phyloP scores from a whole-genome alignment of 2,888 invertebrate species.

The Matsumyia berberina region DNA sequence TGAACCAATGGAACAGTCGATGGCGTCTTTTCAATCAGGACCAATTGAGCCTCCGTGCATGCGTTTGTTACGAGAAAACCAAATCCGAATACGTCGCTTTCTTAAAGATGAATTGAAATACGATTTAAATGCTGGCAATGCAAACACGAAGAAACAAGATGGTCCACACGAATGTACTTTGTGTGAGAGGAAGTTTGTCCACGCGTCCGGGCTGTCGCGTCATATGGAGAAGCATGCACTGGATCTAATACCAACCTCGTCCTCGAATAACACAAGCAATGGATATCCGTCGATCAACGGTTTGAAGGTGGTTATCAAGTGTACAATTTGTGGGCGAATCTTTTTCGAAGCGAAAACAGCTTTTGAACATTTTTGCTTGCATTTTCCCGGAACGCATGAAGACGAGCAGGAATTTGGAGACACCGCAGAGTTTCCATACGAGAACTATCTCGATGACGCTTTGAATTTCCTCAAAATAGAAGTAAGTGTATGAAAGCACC shows the following conservation, averaged over 20 bases:
- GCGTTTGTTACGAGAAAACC: constrained; percentile 82
- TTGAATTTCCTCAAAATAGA: constrained; percentile 75
- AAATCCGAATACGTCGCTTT: constrained; percentile 82
- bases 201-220: constrained; percentile 82
- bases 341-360: constrained; percentile 80
- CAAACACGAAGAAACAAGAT: constrained; percentile 78
- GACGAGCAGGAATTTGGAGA: constrained; percentile 77
- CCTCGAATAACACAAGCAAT: constrained; percentile 38
- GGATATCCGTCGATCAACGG: constrained; percentile 75
- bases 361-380: constrained; percentile 79
- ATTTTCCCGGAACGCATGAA: constrained; percentile 76
- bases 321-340: constrained; percentile 81
- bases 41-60: constrained; percentile 79
- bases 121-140: constrained; percentile 78
- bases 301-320: constrained; percentile 80
- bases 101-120: constrained; percentile 83
- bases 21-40: constrained; percentile 61
- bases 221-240: constrained; percentile 84
- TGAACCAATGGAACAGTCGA: constrained; percentile 74
- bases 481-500: constrained; percentile 54
- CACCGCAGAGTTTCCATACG: constrained; percentile 78
- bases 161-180: constrained; percentile 83
- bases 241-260: constrained; percentile 80
- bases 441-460: constrained; percentile 78
- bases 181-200: constrained; percentile 84